Evolutionary conservation across 2,113 vertebrate genomes (phyloP).

Genomic region (Xerus inauris): DNA sequence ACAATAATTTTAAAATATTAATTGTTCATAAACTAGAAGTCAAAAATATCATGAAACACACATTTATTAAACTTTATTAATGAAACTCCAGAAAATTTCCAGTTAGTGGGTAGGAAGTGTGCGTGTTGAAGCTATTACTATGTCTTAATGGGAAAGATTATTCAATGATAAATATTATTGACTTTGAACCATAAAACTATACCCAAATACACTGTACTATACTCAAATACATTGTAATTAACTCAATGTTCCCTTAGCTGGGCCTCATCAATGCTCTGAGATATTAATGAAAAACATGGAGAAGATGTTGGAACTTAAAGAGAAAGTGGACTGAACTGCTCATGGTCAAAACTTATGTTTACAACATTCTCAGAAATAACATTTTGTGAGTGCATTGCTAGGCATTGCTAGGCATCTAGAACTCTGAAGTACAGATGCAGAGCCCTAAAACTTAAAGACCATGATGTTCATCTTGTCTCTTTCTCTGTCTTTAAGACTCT

Average conservation of each 20-base stretch:
- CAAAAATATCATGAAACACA: background rate
- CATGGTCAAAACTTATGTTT: background rate
- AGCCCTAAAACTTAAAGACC: background rate
- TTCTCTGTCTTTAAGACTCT: background rate
- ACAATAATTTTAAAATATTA: background rate
- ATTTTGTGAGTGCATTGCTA: background rate
- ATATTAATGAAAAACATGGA: background rate
- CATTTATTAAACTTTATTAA: background rate
- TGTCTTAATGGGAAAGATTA: too few relatives aligned
- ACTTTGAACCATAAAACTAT: background rate
- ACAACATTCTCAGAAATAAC: background rate
- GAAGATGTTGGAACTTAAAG: background rate
- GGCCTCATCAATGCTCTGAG: too few relatives aligned
- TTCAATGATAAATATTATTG: background rate
- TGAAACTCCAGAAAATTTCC: background rate
- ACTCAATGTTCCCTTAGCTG: too few relatives aligned
- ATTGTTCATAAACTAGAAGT: background rate
- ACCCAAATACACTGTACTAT: too few relatives aligned
- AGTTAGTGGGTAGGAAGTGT: background rate
- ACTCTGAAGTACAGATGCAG: background rate
- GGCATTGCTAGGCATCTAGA: rapidly evolving
- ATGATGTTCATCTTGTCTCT: background rate
- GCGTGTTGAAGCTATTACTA: background rate
- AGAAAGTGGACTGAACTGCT: background rate
- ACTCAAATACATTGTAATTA: background rate